phyloP scores from a whole-genome alignment of 2,113 vertebrate species.

The Solea solea region DNA sequence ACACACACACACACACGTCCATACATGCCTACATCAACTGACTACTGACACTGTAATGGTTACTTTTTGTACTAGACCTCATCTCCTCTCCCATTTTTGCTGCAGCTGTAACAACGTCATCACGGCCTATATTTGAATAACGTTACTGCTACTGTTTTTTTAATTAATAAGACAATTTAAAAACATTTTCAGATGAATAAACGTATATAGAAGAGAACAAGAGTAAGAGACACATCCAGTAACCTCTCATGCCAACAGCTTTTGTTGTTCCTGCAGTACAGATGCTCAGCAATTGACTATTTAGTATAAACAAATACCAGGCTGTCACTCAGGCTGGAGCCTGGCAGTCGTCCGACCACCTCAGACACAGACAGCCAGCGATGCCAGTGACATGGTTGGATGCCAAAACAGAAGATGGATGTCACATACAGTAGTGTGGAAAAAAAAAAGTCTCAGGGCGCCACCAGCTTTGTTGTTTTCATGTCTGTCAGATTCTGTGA shows the following conservation, averaged over 20 bases:
- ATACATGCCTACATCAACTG: not conserved
- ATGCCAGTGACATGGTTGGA: conserved; percentile 51
- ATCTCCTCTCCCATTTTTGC: no score
- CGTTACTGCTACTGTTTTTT: no score
- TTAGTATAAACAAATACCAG: conserved; percentile 71
- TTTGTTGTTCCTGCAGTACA: conserved; percentile 65
- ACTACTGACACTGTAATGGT: no score
- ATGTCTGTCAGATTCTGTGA: no score
- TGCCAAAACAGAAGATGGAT: conserved; percentile 58
- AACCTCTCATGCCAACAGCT: conserved; percentile 58
- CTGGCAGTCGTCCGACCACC: conserved; percentile 67
- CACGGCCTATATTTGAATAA: no score
- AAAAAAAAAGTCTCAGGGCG: no score
- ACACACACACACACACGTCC: not conserved
- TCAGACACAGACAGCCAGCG: conserved; percentile 54
- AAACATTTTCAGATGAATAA: conserved; percentile 41
- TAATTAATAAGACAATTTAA: conserved; percentile 42
- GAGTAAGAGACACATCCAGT: conserved; percentile 47
- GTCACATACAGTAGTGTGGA: conserved; percentile 17
- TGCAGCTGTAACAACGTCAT: no score
- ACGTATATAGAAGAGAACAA: not conserved
- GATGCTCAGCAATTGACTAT: conserved; percentile 62
- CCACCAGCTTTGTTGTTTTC: no score
- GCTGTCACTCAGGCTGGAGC: conserved; percentile 58
- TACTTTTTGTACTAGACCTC: no score